Percentiles rank a stretch among this genome's conserved stretches.
Evolutionary conservation across 2,797 vertebrate species (phyloP).

Genomic region (Rhyacichthys aspro): DNA sequence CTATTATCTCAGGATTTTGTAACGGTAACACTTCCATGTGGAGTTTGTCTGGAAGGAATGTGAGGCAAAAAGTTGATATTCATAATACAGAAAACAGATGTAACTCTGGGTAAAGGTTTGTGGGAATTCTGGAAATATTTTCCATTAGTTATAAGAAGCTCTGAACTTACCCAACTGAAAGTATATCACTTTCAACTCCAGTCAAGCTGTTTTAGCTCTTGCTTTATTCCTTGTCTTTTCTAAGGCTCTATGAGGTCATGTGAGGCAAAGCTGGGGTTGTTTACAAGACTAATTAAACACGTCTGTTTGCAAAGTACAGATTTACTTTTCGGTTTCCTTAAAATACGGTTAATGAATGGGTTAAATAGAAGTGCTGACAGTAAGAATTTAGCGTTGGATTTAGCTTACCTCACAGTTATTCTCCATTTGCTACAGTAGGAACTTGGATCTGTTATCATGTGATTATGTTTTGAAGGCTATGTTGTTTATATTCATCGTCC

Average conservation of each 20-base stretch:
- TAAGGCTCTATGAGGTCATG: background rate
- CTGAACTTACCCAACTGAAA: background rate
- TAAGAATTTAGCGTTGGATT: background rate
- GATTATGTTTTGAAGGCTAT: background rate
- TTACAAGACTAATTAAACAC: background rate
- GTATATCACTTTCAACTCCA: too few species aligned
- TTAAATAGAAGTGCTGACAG: background rate
- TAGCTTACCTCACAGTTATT: conserved; percentile 18
- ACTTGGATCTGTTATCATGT: background rate
- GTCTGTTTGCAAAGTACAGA: background rate
- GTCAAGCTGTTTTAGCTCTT: too few species aligned
- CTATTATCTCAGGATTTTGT: conserved; percentile 4
- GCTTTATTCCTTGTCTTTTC: background rate
- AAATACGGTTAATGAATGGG: background rate
- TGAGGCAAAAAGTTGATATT: background rate
- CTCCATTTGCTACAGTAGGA: conserved; percentile 5
- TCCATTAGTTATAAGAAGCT: background rate
- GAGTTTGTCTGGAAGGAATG: background rate
- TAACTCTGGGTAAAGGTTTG: background rate
- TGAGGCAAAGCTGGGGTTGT: background rate
- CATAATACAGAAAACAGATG: conserved; percentile 4
- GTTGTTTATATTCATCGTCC: background rate
- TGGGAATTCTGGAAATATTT: conserved; percentile 1
- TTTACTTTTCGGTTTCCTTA: background rate
- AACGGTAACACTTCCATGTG: background rate